Evolutionary conservation across 2,888 invertebrate genomes (phyloP).

Genomic region (Sarcophaga carnaria): DNA sequence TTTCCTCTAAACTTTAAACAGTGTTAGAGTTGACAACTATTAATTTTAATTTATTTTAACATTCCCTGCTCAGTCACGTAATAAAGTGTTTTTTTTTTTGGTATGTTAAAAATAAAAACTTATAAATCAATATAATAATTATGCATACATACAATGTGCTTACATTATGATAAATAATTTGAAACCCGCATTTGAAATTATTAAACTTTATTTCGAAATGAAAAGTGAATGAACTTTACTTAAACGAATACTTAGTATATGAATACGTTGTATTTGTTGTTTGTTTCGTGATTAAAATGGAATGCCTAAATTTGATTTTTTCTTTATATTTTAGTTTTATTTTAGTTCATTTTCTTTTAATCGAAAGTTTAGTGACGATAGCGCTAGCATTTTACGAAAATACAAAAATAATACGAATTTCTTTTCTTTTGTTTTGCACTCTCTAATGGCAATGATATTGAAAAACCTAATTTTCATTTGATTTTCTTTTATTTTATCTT

Average conservation of each 20-base stretch:
- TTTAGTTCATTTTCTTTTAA: conserved; percentile 9
- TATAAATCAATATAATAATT: not conserved
- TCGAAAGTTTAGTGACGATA: conserved; percentile 30
- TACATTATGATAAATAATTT: not conserved
- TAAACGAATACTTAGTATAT: conserved; percentile 28
- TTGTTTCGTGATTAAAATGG: not conserved
- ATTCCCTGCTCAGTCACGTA: too few species aligned
- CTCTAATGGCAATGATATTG: conserved; percentile 48
- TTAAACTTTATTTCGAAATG: conserved; percentile 2
- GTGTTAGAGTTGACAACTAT: too few species aligned
- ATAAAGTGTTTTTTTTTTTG: not conserved
- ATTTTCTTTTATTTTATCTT: too few species aligned
- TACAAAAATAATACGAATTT: conserved; percentile 26
- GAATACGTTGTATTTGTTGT: not conserved
- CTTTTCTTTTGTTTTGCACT: not conserved
- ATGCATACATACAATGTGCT: not conserved
- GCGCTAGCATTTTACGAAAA: conserved; percentile 7
- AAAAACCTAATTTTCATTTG: not conserved
- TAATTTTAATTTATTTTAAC: too few species aligned
- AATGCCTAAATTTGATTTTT: not conserved
- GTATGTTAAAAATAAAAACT: not conserved
- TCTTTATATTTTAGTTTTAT: not conserved
- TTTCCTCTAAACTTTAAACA: too few species aligned
- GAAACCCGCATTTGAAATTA: conserved; percentile 16
- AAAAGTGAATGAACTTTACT: conserved; percentile 76